Evolutionary conservation across 2,888 invertebrate genomes (phyloP).

Genomic region (Siphlonurus alternatus): DNA sequence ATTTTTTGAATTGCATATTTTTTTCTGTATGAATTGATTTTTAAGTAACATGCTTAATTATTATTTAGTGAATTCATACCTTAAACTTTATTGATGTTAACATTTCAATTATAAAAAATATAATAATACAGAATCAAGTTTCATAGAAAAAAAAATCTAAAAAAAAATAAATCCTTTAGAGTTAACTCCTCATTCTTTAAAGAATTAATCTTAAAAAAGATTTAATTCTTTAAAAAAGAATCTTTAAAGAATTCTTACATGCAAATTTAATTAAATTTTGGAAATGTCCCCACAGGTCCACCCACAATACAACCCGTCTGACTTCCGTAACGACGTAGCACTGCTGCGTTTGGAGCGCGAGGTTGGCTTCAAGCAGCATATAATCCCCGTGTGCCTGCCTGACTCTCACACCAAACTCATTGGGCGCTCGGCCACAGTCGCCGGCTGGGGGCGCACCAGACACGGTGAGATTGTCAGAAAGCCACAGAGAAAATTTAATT

Average conservation of each 20-base stretch:
- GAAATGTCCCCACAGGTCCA: constrained; percentile 36
- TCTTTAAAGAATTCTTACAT: neutral
- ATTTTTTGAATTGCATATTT: neutral
- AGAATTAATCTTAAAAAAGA: too few species aligned
- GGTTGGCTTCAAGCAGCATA: constrained; percentile 80
- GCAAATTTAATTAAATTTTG: neutral
- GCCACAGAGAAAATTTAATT: constrained; percentile 24
- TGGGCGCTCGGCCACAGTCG: constrained; percentile 79
- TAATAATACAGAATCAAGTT: too few species aligned
- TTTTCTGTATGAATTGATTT: too few species aligned
- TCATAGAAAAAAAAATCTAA: too few species aligned
- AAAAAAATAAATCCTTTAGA: too few species aligned
- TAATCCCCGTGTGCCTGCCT: constrained; percentile 81
- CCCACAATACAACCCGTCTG: constrained; percentile 75
- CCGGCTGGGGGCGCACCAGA: constrained; percentile 81
- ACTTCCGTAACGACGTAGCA: constrained; percentile 83
- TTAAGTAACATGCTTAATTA: too few species aligned
- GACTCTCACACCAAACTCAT: constrained; percentile 55
- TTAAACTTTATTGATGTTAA: too few species aligned
- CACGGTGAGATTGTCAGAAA: constrained; percentile 67
- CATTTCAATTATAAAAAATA: too few species aligned
- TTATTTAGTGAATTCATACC: too few species aligned
- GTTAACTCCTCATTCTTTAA: too few species aligned
- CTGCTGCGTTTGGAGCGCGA: constrained; percentile 61
- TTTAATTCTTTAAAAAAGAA: too few species aligned